Base-by-base conservation (phyloP, 2,888 invertebrate genomes). In the Endotricha flammealis region DNA sequence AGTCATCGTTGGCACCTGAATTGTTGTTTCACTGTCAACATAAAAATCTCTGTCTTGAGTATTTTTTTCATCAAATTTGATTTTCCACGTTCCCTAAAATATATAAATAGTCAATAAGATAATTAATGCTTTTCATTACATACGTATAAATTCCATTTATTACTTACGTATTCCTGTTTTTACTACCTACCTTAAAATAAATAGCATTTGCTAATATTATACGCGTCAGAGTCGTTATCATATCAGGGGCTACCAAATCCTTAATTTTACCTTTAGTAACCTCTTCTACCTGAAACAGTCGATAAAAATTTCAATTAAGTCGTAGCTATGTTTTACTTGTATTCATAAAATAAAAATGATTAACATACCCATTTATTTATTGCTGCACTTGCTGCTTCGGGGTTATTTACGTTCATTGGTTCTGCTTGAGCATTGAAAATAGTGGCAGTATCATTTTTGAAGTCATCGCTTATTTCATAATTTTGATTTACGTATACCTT, bases 161-260 rank as follows among this genome's bases (percentile, higher is more conserved):
- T n/a, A n/a, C n/a, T n/a, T n/a, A n/a, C n/a, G n/a, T 20, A 24
- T 8, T 12, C 7, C 7, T 24, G 5, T 22, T 27, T 29, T 13
- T 25, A 31, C 11, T 20, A 38, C 47, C 52, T 56, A 69, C 68
- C 56, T 61, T 41, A 38, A 67, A 74, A 39, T 69, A 73, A n/a
- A 76, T 41, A 12, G 64, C 70, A 38, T 77, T 69, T 6, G 63
- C 42, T 10, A 76, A 33, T 6, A 64, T 61, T 8, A 73, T 7
- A 22, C 61, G 45, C 1, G 72, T 72, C 1, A 32, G 2, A 0
- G 14, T 8, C 36, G 24, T 46, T 1, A 78, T 49, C 36, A 56
- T 41, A 2, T 49, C 41, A 1, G 57, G 14, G 0, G 43, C 32
- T 0, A 72, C 49, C 1, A 76, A 46, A 6, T 67, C 28, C 24